Evolutionary conservation across 2,888 invertebrate species (phyloP).

Genomic region (Leptopterna dolabrata): DNA sequence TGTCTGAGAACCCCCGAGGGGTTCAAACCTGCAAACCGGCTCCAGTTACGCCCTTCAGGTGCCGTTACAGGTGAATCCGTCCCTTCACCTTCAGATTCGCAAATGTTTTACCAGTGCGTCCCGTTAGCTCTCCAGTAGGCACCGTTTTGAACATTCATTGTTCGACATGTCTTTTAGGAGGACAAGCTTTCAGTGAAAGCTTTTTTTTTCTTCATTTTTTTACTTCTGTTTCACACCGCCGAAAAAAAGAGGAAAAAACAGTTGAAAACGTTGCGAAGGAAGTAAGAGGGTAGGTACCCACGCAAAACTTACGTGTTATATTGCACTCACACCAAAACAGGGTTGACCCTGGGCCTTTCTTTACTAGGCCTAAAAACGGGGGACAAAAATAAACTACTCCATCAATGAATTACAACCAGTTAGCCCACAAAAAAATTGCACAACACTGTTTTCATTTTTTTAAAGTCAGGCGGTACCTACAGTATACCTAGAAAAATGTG

Average conservation of each 20-base stretch:
- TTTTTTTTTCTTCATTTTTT: neutral
- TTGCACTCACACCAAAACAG: neutral
- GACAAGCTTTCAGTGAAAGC: neutral
- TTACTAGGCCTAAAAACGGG: too few relatives aligned
- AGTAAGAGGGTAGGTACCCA: neutral
- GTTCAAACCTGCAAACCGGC: too few relatives aligned
- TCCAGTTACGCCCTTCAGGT: neutral
- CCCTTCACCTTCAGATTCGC: neutral
- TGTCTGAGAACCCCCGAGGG: too few relatives aligned
- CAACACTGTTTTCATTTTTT: too few relatives aligned
- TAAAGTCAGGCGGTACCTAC: too few relatives aligned
- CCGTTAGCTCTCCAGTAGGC: neutral
- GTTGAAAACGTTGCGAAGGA: too few relatives aligned
- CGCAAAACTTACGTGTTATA: neutral
- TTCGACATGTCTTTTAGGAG: neutral
- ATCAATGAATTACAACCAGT: too few relatives aligned
- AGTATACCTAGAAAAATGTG: too few relatives aligned
- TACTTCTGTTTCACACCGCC: neutral
- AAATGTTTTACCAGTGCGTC: neutral
- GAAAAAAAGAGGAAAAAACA: neutral
- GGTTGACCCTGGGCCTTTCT: too few relatives aligned
- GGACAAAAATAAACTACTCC: too few relatives aligned
- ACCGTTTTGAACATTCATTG: neutral
- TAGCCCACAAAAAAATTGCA: too few relatives aligned
- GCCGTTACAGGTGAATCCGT: neutral